Percentiles rank a stretch among this genome's conserved stretches.
These are phyloP conservation scores for Parazoanthus atlanticus DNA, from an alignment of 92 coral and sea anemone species.

Conservation along the genomic window DNA sequence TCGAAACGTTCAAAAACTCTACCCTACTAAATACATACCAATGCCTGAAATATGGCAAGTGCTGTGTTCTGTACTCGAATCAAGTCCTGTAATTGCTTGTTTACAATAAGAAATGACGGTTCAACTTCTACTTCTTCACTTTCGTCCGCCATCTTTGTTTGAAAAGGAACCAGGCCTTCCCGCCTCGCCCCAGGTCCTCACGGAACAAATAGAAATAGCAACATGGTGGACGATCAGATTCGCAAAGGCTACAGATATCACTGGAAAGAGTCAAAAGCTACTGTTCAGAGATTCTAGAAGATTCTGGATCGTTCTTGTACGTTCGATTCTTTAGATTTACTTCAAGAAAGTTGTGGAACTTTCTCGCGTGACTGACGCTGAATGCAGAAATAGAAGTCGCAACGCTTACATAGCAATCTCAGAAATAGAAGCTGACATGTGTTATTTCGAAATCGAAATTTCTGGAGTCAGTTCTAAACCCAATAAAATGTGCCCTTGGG, in stretches of 20 bases:
- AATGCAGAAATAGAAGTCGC: not conserved
- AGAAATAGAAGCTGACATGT: slow-evolving; percentile 19
- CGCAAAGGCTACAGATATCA: not conserved
- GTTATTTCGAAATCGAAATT: slow-evolving; percentile 6
- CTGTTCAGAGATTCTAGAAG: not conserved
- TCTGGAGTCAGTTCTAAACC: not conserved
- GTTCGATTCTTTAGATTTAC: slow-evolving; percentile 17
- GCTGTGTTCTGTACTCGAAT: slow-evolving; percentile 83
- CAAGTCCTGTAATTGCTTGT: slow-evolving; percentile 91
- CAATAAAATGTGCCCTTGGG: not conserved
- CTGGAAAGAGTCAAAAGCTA: not conserved
- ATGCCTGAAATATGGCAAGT: slow-evolving; percentile 73
- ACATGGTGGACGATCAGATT: slow-evolving; percentile 21
- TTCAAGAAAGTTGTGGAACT: slow-evolving; percentile 20
- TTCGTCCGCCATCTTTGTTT: slow-evolving; percentile 71
- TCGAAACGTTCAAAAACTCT: not conserved
- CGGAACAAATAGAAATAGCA: not conserved
- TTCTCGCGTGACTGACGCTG: not conserved
- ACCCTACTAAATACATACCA: slow-evolving; percentile 58
- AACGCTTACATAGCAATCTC: slow-evolving; percentile 8
- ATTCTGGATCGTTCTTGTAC: not conserved
- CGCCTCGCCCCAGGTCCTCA: slow-evolving; percentile 23
- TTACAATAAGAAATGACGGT: slow-evolving; percentile 82
- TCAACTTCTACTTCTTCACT: slow-evolving; percentile 41
- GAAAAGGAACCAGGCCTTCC: not conserved